Base-by-base conservation (phyloP, 30 jellyfish, hydroid and myxozoan species). In the Calvadosia cruxmelitensis region DNA sequence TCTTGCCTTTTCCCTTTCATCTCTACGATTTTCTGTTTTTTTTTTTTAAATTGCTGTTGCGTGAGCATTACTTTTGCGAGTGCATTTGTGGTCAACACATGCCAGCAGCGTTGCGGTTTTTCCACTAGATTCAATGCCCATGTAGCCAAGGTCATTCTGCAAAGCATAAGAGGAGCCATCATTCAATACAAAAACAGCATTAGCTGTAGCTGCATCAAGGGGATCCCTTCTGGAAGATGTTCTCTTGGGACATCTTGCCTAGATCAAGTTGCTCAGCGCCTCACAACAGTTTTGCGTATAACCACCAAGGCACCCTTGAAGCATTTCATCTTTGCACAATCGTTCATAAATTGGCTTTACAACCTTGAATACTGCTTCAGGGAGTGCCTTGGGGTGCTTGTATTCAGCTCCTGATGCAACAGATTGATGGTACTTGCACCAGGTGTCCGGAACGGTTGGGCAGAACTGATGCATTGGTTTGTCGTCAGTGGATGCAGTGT, bases 401-500 rank as follows among this genome's bases (percentile, higher is more conserved):
- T 26, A 30, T 15, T 68, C 31, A 12, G 28, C 34, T 1, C 69
- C 53, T 31, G 31, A 29, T 49, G 16, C 53, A 1, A 5, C n/a
- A 0, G 28, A 32, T 57, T 42, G 27, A 27, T 70, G 31, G 51
- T 1, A 49, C 70, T 70, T 52, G 31, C 82, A 50, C 82, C 82
- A 71, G 53, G 49, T 25, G 3, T 49, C 77, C 5, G 69, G n/a
- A 7, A 27, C 78, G 2, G 10, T 49, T 27, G 82, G 82, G 64
- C 82, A 71, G 23, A 20, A 50, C 16, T 29, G 23, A 61, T 50
- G 82, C 48, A 27, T 61, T 34, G 74, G 78, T 27, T 49, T 69
- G 48, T 69, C 78, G 27, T 69, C 78, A 13, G 71, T 69, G 10
- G 78, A 69, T 27, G 78, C 70, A 69, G 49, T 25, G 50, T 69